Evolutionary conservation across 2,113 vertebrate genomes (phyloP).

Genomic region (Chascanopsetta lugubris): DNA sequence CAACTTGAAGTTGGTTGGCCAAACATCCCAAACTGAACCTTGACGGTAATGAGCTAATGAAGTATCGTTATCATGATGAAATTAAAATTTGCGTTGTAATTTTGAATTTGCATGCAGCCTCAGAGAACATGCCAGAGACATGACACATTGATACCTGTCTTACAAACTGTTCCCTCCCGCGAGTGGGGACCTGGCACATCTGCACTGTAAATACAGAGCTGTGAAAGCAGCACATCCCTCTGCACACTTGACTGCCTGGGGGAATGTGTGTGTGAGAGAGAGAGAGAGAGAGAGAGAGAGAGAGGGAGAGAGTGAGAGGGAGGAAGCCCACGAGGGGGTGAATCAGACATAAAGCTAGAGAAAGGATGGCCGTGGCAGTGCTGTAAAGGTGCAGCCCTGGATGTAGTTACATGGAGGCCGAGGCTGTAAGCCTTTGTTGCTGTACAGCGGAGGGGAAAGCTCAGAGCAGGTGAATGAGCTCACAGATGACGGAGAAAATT

Average conservation of each 20-base stretch:
- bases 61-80: background rate
- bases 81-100: conserved; percentile 3
- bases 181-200: conserved; percentile 17
- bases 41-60: background rate
- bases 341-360: conserved; percentile 28
- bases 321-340: background rate
- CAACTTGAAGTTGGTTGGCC: background rate
- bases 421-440: conserved; percentile 35
- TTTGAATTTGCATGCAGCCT: background rate
- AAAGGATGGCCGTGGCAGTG: conserved; percentile 30
- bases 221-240: conserved; percentile 26
- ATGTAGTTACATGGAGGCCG: conserved; percentile 28
- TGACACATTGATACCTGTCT: conserved; percentile 7
- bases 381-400: conserved; percentile 34
- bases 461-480: conserved; percentile 29
- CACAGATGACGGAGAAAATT: conserved; percentile 4
- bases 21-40: background rate
- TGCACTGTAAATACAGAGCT: conserved; percentile 34
- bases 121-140: background rate
- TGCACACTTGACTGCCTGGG: conserved; percentile 31
- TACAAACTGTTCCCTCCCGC: background rate
- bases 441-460: conserved; percentile 26
- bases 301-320: background rate
- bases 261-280: background rate
- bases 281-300: background rate